These are phyloP conservation scores for Yponomeuta evonymella DNA, from an alignment of 2,888 invertebrate genomes.

Conservation along the genomic window DNA sequence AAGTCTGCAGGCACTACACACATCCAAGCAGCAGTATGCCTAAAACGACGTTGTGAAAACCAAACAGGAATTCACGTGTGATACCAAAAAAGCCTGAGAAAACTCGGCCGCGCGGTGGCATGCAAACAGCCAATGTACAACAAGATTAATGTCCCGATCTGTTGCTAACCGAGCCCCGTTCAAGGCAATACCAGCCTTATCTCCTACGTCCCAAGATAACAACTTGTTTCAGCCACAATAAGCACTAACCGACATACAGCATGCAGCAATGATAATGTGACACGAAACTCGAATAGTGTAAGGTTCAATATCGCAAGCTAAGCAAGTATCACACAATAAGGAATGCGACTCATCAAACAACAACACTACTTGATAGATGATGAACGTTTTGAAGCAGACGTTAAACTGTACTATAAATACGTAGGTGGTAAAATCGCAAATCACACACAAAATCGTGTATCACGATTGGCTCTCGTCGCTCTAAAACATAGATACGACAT, in stretches of 20 bases:
- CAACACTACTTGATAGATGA: conserved; percentile 9
- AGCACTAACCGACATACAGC: background rate
- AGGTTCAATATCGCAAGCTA: background rate
- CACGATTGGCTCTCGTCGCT: background rate
- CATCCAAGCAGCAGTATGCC: conserved; percentile 27
- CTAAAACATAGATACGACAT: background rate
- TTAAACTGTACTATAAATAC: background rate
- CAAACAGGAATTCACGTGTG: conserved; percentile 29
- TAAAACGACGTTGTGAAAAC: conserved; percentile 28
- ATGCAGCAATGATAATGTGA: background rate
- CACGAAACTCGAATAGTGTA: background rate
- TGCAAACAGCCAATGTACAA: conserved; percentile 26
- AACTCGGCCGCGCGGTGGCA: conserved; percentile 31
- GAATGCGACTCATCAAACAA: conserved; percentile 14
- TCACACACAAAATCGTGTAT: background rate
- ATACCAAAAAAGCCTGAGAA: conserved; percentile 39
- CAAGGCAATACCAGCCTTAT: conserved; percentile 9
- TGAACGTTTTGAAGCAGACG: conserved; percentile 1
- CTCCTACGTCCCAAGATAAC: conserved; percentile 1
- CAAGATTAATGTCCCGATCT: conserved; percentile 19
- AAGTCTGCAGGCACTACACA: conserved; percentile 14
- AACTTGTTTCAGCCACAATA: background rate
- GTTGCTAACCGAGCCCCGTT: conserved; percentile 9
- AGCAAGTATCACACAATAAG: background rate
- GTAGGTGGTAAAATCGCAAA: background rate